Conservation (phyloP, 2,888 invertebrate species). For the Phymatocera aterrima region DNA sequence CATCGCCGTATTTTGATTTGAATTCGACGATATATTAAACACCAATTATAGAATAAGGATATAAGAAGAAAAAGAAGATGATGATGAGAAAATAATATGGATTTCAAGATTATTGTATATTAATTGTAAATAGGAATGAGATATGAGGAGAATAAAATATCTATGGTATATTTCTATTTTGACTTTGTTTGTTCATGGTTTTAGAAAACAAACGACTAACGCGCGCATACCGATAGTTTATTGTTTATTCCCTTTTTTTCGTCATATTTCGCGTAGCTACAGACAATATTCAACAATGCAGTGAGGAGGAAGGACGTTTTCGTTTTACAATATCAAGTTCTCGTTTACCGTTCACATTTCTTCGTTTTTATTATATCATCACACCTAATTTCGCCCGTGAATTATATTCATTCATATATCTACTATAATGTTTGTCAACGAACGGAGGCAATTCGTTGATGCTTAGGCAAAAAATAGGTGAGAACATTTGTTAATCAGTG, state of each 20-base stretch:
- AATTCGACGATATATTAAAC: slow-evolving; percentile 38
- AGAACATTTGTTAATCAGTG: no score
- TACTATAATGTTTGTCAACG: slow-evolving; percentile 45
- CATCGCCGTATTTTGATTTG: slow-evolving; percentile 50
- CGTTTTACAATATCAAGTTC: slow-evolving; percentile 56
- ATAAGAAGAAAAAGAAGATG: no score
- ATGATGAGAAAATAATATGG: neutral
- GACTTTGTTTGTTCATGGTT: neutral
- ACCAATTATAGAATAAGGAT: neutral
- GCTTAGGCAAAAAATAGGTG: slow-evolving; percentile 51
- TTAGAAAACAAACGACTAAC: neutral
- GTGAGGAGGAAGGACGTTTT: slow-evolving; percentile 58
- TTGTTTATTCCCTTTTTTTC: slow-evolving; percentile 58
- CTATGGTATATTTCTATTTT: neutral
- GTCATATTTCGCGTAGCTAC: no score
- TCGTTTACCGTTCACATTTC: slow-evolving; percentile 61
- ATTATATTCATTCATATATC: neutral
- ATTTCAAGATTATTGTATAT: neutral
- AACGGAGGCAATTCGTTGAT: slow-evolving; percentile 44
- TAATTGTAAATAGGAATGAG: slow-evolving; percentile 21
- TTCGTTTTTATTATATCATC: slow-evolving; percentile 56
- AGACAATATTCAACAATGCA: slow-evolving; percentile 59
- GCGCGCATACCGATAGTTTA: slow-evolving; percentile 1
- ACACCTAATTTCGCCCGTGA: slow-evolving; percentile 51
- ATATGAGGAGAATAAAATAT: neutral